These are phyloP conservation scores for Zaprionus ornatus DNA, from an alignment of 1,140 invertebrate genomes.

Conservation along the genomic window DNA sequence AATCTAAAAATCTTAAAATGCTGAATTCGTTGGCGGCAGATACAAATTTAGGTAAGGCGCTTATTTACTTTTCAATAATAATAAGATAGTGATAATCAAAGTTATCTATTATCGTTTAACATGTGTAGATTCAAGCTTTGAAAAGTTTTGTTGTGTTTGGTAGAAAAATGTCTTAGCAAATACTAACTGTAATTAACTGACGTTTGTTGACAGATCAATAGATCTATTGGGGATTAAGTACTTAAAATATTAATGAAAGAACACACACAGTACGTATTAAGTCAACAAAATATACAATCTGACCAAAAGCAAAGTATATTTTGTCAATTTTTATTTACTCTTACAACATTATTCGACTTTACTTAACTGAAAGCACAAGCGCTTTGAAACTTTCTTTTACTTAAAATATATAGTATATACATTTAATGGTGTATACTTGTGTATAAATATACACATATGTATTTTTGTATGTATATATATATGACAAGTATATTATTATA, in stretches of 20 bases:
- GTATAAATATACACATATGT: background rate
- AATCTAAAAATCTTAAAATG: too few species aligned
- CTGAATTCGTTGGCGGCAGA: too few species aligned
- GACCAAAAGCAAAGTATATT: constrained; percentile 14
- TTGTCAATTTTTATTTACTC: constrained; percentile 8
- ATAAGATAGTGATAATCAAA: too few species aligned
- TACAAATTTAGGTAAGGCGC: too few species aligned
- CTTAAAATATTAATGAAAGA: background rate
- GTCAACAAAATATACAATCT: constrained; percentile 13
- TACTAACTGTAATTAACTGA: too few species aligned
- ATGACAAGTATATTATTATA: too few species aligned
- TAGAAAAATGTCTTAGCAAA: too few species aligned
- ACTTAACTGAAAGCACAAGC: constrained; percentile 12
- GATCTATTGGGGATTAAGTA: background rate
- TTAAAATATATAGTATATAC: background rate
- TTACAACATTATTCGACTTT: constrained; percentile 1
- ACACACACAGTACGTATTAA: background rate
- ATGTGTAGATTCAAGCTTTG: too few species aligned
- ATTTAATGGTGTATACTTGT: background rate
- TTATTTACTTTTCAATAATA: too few species aligned
- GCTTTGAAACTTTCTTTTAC: background rate
- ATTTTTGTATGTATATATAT: constrained; percentile 3
- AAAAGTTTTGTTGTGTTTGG: too few species aligned
- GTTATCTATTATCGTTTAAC: too few species aligned
- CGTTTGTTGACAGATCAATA: background rate